A percentile compares a stretch with the other conserved stretches of the same genome.
Conservation (phyloP, 2,888 invertebrate species). For the Spisula subtruncata region DNA sequence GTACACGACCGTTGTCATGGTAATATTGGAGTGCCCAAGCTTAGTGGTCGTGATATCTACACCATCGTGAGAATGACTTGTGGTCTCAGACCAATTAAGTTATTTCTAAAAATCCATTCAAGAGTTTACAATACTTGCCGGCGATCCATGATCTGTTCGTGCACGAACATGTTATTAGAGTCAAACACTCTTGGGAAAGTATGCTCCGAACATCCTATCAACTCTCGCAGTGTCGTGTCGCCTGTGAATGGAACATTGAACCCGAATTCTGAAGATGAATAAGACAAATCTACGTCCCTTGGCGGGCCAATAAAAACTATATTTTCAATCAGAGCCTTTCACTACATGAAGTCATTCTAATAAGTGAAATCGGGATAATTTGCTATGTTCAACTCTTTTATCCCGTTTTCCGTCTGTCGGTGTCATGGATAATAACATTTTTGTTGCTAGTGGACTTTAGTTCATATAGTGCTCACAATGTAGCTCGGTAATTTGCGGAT, state of each 20-base stretch:
- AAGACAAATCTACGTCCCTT: neutral
- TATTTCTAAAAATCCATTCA: too few relatives aligned
- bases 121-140: neutral
- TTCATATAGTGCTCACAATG: too few relatives aligned
- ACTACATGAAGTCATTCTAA: neutral
- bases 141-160: neutral
- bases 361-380: too few relatives aligned
- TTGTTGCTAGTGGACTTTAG: too few relatives aligned
- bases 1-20: too few relatives aligned
- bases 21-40: neutral
- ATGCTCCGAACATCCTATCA: neutral
- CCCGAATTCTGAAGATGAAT: neutral
- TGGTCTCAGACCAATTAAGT: slow-evolving; percentile 15
- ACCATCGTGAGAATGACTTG: neutral
- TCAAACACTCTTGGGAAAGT: neutral
- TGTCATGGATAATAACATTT: too few relatives aligned
- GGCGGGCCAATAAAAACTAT: neutral
- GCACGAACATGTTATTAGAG: neutral
- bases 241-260: neutral
- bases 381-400: too few relatives aligned
- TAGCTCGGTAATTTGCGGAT: too few relatives aligned
- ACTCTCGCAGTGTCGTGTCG: neutral
- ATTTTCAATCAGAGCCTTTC: neutral
- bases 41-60: neutral
- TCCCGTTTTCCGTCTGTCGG: too few relatives aligned